Conservation (phyloP, 1,140 invertebrate species). For the Hyles euphorbiae region DNA sequence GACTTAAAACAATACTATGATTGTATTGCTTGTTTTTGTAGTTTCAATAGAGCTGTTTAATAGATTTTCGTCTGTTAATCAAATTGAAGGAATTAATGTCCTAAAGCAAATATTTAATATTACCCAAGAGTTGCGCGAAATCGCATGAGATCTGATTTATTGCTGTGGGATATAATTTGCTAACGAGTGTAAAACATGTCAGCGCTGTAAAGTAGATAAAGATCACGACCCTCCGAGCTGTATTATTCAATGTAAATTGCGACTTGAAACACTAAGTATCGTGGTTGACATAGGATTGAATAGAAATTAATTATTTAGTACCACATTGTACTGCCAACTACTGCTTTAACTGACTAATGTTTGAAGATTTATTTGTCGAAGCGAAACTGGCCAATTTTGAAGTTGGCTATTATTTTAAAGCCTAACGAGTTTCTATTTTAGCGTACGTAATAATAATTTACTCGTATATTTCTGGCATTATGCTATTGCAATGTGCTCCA, state of each 20-base stretch:
- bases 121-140: constrained; percentile 6
- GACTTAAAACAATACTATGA: not conserved
- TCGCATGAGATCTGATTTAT: constrained; percentile 36
- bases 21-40: not conserved
- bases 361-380: too few species aligned
- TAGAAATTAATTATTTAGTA: constrained; percentile 44
- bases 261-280: constrained; percentile 27
- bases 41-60: not conserved
- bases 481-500: too few species aligned
- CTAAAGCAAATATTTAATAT: too few species aligned
- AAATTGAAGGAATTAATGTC: too few species aligned
- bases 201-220: constrained; percentile 40
- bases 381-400: too few species aligned
- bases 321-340: constrained; percentile 37
- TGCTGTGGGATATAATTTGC: constrained; percentile 57
- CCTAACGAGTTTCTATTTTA: too few species aligned
- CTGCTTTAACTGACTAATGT: too few species aligned
- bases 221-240: constrained; percentile 35
- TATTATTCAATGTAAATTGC: constrained; percentile 57
- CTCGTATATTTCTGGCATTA: too few species aligned
- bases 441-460: too few species aligned
- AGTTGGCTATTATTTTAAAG: too few species aligned
- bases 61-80: too few species aligned
- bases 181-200: constrained; percentile 53
- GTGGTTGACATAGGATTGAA: constrained; percentile 31